Evolutionary conservation across 2,888 invertebrate species (phyloP), one percentile per base, ranked within the genome.

Genomic region (Chrysolina oricalcia): DNA sequence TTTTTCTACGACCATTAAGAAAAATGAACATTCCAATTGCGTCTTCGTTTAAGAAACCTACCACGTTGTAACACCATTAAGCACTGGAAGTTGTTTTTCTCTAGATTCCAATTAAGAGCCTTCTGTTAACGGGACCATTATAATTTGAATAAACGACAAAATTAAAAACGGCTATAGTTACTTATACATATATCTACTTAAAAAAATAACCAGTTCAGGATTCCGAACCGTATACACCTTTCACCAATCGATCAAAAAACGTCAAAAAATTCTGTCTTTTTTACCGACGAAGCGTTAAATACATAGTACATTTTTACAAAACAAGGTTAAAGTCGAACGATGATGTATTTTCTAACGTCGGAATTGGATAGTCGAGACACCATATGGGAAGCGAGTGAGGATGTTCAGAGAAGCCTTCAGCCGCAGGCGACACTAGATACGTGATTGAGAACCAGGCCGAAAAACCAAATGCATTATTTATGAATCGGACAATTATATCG

Each of bases 371-470:
- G n/a, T 6, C 59, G 35, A 59, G 15, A 59, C 59, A n/a, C 59
- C 59, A 59, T 59, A 59, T 59, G 59, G 59, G n/a, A 59, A 59
- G 59, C 59, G 59, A 59, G 19, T 35, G n/a, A 59, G n/a, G 15
- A 27, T 59, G 27, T 59, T 27, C n/a, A 27, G 9, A 23, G 35
- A 59, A 59, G 59, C n/a, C 35, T 35, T 35, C 35, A 59, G 59
- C 59, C 59, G 0, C 2, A 15, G 35, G 59, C 59, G 59, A 35
- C n/a, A n/a, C 15, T 15, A 9, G 19, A 59, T 27, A 23, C 6
- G 27, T 17, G 27, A 59, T 0, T 27, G 59, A 59, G 23, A 59
- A 27, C n/a, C n/a, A 23, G 9, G 21, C 21, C 13, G 53, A 53
- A 56, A 56, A 56, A 56, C 13, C 23, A 13, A 23, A 56, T 56